Conservation (phyloP, 2,888 invertebrate genomes). For the Bursaphelenchus okinawaensis region DNA sequence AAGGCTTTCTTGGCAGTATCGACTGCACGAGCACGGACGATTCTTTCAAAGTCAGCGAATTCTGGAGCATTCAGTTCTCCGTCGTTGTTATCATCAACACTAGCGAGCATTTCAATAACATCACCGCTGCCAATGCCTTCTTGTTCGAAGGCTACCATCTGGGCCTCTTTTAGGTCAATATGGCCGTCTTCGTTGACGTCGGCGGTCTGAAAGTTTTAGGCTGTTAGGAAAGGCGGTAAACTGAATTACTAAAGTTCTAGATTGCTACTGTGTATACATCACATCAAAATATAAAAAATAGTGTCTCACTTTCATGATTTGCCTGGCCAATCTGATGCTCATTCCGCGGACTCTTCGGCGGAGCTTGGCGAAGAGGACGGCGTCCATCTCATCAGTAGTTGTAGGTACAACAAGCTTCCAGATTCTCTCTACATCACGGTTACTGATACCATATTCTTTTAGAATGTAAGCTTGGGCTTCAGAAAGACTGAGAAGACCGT, state of each 20-base stretch:
- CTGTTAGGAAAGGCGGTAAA: too few species aligned
- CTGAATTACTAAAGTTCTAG: slow-evolving; percentile 7
- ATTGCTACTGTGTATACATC: background rate
- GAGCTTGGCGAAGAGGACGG: slow-evolving; percentile 45
- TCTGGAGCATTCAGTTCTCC: slow-evolving; percentile 55
- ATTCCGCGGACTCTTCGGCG: slow-evolving; percentile 52
- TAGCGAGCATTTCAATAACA: slow-evolving; percentile 51
- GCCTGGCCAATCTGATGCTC: slow-evolving; percentile 53
- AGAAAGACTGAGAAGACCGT: slow-evolving; percentile 41
- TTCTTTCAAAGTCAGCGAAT: slow-evolving; percentile 52
- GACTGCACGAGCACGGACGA: slow-evolving; percentile 48
- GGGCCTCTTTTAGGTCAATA: slow-evolving; percentile 53
- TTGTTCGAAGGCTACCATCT: slow-evolving; percentile 47
- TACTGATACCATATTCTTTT: slow-evolving; percentile 54
- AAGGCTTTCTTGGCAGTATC: slow-evolving; percentile 51
- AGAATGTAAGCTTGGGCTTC: slow-evolving; percentile 53
- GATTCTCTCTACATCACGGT: slow-evolving; percentile 50
- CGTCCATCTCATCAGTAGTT: slow-evolving; percentile 39
- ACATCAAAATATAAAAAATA: background rate
- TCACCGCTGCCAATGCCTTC: slow-evolving; percentile 50
- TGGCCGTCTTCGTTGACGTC: slow-evolving; percentile 52
- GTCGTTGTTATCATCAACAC: slow-evolving; percentile 44
- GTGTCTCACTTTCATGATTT: slow-evolving; percentile 53
- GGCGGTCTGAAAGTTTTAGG: slow-evolving; percentile 33
- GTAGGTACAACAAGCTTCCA: slow-evolving; percentile 51